Evolutionary conservation across 92 coral and sea anemone species (phyloP).

Genomic region (Anthopleura xanthogrammica): DNA sequence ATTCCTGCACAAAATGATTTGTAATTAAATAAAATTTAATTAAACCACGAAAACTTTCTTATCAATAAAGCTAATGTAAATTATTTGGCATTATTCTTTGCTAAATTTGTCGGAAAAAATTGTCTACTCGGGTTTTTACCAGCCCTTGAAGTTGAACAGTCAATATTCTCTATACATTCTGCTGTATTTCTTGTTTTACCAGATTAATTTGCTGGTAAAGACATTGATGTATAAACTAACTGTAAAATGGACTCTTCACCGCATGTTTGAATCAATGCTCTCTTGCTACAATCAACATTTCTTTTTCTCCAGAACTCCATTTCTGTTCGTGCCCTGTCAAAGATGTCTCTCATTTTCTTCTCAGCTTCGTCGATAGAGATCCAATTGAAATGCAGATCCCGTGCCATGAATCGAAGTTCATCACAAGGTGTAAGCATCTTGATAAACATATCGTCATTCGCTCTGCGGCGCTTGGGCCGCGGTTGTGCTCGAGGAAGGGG

Average conservation of each 20-base stretch:
- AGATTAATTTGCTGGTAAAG: neutral
- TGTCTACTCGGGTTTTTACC: too few species aligned
- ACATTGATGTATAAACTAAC: neutral
- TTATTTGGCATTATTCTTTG: too few species aligned
- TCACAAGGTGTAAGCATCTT: slow-evolving; percentile 7
- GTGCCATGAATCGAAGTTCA: slow-evolving; percentile 12
- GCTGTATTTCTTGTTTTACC: neutral
- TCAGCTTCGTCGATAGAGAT: neutral
- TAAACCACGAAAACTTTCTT: neutral
- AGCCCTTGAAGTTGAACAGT: too few species aligned
- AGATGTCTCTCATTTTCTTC: slow-evolving; percentile 1
- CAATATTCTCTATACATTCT: too few species aligned
- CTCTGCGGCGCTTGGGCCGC: neutral
- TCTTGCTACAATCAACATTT: slow-evolving; percentile 8
- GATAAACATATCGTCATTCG: neutral
- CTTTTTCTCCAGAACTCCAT: slow-evolving; percentile 1
- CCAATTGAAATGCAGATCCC: slow-evolving; percentile 17
- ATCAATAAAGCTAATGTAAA: too few species aligned
- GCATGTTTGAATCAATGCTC: neutral
- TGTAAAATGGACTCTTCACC: neutral
- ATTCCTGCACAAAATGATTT: neutral
- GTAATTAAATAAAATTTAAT: neutral
- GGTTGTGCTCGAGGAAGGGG: neutral
- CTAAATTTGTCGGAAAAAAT: too few species aligned
- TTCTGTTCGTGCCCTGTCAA: neutral